Evolutionary conservation across 2,888 invertebrate genomes (phyloP).

Genomic region (Torymus auratus): DNA sequence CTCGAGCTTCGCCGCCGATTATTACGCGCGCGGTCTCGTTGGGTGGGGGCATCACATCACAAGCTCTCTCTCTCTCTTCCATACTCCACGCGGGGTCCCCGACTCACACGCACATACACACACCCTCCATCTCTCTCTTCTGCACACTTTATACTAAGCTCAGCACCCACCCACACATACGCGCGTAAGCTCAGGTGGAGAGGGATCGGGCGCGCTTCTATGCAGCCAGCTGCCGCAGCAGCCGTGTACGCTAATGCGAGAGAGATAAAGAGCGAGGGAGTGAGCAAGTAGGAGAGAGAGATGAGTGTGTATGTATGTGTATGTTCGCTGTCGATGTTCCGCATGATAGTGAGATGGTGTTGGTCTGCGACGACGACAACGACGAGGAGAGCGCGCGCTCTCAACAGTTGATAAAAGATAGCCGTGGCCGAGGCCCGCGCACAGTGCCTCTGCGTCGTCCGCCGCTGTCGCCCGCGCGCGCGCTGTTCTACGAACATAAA

Average conservation of each 20-base stretch:
- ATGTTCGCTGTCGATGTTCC: slow-evolving; percentile 17
- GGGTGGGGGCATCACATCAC: background rate
- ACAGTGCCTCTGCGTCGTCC: slow-evolving; percentile 71
- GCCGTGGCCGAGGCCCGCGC: slow-evolving; percentile 71
- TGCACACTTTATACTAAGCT: background rate
- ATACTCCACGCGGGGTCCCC: too few relatives aligned
- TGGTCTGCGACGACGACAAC: slow-evolving; percentile 60
- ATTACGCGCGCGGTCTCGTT: slow-evolving; percentile 59
- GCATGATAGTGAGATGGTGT: slow-evolving; percentile 71
- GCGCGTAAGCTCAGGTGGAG: background rate
- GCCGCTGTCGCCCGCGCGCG: slow-evolving; percentile 64
- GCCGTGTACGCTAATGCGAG: background rate
- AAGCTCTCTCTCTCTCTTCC: slow-evolving; percentile 11
- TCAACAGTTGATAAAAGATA: slow-evolving; percentile 76
- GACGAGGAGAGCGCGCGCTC: slow-evolving; percentile 57
- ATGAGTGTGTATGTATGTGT: slow-evolving; percentile 8
- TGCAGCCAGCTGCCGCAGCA: background rate
- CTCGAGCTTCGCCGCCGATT: slow-evolving; percentile 59
- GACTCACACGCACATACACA: background rate
- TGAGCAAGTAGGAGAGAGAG: slow-evolving; percentile 54
- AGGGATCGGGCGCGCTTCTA: too few relatives aligned
- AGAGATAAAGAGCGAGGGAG: slow-evolving; percentile 41
- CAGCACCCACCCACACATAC: background rate
- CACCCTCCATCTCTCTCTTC: background rate
- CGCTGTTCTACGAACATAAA: background rate